These are phyloP conservation scores for Ctena decussata DNA, from an alignment of 2,888 invertebrate species.

Conservation along the genomic window DNA sequence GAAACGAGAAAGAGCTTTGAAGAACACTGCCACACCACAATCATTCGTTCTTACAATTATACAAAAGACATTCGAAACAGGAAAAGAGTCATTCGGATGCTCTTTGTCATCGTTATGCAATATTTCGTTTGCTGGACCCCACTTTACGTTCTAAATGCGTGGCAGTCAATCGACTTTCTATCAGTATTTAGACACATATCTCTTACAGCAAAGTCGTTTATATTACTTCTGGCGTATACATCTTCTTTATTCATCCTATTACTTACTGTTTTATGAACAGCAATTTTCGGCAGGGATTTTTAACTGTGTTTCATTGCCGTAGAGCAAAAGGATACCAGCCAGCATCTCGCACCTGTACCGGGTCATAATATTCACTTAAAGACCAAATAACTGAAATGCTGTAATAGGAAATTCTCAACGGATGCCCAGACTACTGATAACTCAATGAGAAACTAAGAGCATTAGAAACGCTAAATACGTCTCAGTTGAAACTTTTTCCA, in stretches of 20 bases:
- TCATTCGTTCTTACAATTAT: conserved; percentile 11
- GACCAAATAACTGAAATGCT: no score
- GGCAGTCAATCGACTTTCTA: conserved; percentile 92
- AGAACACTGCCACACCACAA: background rate
- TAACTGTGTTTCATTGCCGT: conserved; percentile 90
- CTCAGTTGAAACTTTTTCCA: no score
- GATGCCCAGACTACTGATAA: no score
- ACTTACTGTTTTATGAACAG: conserved; percentile 97
- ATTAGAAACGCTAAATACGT: no score
- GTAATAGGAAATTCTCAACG: no score
- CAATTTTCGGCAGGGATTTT: conserved; percentile 93
- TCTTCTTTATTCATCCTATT: conserved; percentile 96
- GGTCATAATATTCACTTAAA: no score
- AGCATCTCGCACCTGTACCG: background rate
- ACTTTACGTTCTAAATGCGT: conserved; percentile 93
- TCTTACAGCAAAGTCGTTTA: conserved; percentile 89
- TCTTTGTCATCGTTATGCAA: conserved; percentile 95
- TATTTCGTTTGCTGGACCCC: conserved; percentile 98
- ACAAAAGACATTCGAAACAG: conserved; percentile 63
- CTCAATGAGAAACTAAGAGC: no score
- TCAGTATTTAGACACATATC: conserved; percentile 88
- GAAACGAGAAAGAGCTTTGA: background rate
- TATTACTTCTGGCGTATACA: conserved; percentile 93
- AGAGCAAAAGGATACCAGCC: background rate
- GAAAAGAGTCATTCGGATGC: conserved; percentile 90